Evolutionary conservation across 2,113 vertebrate species (phyloP).

Genomic region (Corydoras maculifer): DNA sequence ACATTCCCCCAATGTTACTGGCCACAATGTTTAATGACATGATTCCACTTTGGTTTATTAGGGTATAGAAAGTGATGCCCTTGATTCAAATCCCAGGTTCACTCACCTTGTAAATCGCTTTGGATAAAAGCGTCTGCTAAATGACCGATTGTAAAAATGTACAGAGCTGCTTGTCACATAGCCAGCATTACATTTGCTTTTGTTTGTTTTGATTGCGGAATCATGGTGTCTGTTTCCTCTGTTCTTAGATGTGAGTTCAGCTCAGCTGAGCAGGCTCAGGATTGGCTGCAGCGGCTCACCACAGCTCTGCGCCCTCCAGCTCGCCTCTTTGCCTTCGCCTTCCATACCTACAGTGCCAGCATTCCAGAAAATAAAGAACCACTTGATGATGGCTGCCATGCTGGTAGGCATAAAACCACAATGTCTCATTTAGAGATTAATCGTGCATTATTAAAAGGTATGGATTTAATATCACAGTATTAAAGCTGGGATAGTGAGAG

Average conservation of each 20-base stretch:
- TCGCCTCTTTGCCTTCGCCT: slow-evolving; percentile 90
- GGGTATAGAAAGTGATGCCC: too few species aligned
- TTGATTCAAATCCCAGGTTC: too few species aligned
- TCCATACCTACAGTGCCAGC: slow-evolving; percentile 92
- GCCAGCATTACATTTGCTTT: too few species aligned
- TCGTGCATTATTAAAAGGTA: neutral
- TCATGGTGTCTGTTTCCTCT: neutral
- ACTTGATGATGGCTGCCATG: slow-evolving; percentile 85
- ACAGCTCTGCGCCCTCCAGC: slow-evolving; percentile 76
- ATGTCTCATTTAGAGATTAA: neutral
- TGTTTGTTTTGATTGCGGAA: neutral
- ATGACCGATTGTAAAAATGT: too few species aligned
- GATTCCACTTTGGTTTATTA: too few species aligned
- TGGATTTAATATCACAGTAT: too few species aligned
- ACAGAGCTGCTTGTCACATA: too few species aligned
- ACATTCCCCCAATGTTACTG: too few species aligned
- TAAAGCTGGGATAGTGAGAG: neutral
- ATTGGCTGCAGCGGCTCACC: slow-evolving; percentile 88
- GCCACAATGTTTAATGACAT: too few species aligned
- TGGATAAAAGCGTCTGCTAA: too few species aligned
- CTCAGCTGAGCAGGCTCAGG: slow-evolving; percentile 93
- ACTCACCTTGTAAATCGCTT: too few species aligned
- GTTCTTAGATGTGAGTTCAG: slow-evolving; percentile 84
- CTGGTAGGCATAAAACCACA: slow-evolving; percentile 68
- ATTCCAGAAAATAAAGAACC: slow-evolving; percentile 89